Base-by-base conservation (phyloP, 1,140 invertebrate species). In the Aphaenogaster rudis region DNA sequence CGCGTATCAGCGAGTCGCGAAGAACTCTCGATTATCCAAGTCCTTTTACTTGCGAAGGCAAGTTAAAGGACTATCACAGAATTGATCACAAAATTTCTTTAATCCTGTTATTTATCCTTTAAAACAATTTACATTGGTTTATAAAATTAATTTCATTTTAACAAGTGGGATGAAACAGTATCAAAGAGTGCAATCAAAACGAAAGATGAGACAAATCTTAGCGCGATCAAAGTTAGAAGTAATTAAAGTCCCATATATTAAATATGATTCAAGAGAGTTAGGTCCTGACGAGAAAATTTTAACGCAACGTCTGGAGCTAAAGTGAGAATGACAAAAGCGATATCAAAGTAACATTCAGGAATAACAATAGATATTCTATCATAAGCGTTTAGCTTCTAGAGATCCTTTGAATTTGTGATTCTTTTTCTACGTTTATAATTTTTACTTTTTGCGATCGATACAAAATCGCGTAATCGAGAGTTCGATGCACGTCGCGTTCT, bases 161-260 rank as follows among this genome's bases (percentile, higher is more conserved):
- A 17, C 28, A 39, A 74, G 33, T 45, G 36, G 21, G 39, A 71
- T 42, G 21, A 42, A 28, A 57, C 50, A 71, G 39, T 71, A 48
- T 69, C 50, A 45, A 63, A 71, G 54, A 84, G 42, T 61, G 69
- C 36, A 84, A 84, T 84, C 80, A 84, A 84, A 82, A 84, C n/a
- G 8, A 50, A 67, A 33, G 45, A 17, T 36, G 45, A 63, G 42
- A 76, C 42, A 76, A 76, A 84, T 48, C n/a, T 59, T 48, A 21
- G 67, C 42, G 17, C n/a, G 69, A 82, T 82, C 80, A 82, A 84
- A 84, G 69, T 61, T 84, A 84, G 80, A 76, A n/a, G 2, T 84
- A 84, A 63, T 82, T n/a, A 21, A 59, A 50, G n/a, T 59, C 9
- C 39, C 28, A 45, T 17, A 15, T 28, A 71, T 81, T 36, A 57